These are phyloP conservation scores for Harpagoxenus sublaevis DNA, from an alignment of 2,888 invertebrate species.

Conservation along the genomic window DNA sequence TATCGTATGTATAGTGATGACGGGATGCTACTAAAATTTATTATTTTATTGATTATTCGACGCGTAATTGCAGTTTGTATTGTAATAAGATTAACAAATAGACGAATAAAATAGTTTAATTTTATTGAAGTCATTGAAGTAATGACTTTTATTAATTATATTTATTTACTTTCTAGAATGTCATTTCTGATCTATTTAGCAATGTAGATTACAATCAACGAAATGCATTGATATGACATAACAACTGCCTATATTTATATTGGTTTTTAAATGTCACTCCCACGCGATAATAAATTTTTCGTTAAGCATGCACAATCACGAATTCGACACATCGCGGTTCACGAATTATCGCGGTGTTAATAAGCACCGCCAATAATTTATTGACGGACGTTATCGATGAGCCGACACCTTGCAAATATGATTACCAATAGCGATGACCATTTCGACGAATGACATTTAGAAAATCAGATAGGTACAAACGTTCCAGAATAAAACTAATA, in stretches of 20 bases:
- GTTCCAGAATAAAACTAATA: conserved; percentile 3
- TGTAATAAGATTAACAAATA: background rate
- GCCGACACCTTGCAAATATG: conserved; percentile 44
- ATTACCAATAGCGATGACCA: conserved; percentile 18
- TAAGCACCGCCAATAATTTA: conserved; percentile 49
- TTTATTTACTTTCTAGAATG: background rate
- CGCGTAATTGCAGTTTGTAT: background rate
- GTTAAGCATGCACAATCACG: conserved; percentile 34
- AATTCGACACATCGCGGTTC: conserved; percentile 30
- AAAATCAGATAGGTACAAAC: conserved; percentile 20
- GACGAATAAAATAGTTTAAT: background rate
- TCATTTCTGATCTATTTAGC: background rate
- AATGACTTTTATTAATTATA: background rate
- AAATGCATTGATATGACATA: background rate
- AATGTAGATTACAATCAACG: background rate
- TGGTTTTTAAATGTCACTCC: background rate
- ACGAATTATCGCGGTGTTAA: conserved; percentile 25
- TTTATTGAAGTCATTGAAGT: background rate
- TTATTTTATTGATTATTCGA: conserved; percentile 22
- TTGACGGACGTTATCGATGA: conserved; percentile 45
- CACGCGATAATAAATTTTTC: conserved; percentile 31
- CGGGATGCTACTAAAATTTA: background rate
- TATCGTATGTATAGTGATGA: no score
- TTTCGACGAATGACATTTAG: conserved; percentile 19
- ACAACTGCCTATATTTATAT: background rate